These are phyloP conservation scores for Burhinus bistriatus DNA, from an alignment of 2,113 vertebrate species.

Conservation along the genomic window DNA sequence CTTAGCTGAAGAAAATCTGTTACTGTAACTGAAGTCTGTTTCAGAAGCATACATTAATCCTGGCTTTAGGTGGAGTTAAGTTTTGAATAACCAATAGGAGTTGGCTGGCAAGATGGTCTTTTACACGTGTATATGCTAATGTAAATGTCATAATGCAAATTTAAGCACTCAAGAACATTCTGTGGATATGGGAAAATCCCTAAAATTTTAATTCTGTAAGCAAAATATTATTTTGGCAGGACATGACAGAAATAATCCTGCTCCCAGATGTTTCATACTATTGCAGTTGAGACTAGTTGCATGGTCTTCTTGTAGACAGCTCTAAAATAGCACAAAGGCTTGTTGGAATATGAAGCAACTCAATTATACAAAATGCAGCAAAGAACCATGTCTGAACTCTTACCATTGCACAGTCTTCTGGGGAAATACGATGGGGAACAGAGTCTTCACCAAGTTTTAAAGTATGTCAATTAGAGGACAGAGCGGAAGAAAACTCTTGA, in stretches of 20 bases:
- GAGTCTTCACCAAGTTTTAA: neutral
- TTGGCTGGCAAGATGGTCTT: conserved; percentile 25
- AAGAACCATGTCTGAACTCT: neutral
- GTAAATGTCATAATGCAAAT: conserved; percentile 38
- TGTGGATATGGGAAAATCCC: conserved; percentile 58
- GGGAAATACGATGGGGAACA: neutral
- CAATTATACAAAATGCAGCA: neutral
- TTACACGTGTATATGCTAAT: conserved; percentile 37
- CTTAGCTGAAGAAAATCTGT: conserved; percentile 12
- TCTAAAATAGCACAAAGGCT: conserved; percentile 15
- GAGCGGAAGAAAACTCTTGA: neutral
- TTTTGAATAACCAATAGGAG: conserved; percentile 15
- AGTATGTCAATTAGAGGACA: neutral
- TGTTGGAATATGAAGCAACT: neutral
- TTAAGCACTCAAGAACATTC: conserved; percentile 26
- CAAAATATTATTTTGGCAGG: conserved; percentile 59
- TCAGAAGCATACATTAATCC: conserved; percentile 35
- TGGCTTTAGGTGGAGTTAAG: conserved; percentile 50
- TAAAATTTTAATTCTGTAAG: conserved; percentile 60
- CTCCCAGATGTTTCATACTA: conserved; percentile 39
- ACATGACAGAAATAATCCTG: conserved; percentile 57
- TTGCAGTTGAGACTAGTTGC: conserved; percentile 10
- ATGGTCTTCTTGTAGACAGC: neutral
- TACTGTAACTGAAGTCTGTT: neutral
- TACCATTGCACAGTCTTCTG: neutral